These are phyloP conservation scores for Andrena bicolor DNA, from an alignment of 2,888 invertebrate genomes.

Conservation along the genomic window DNA sequence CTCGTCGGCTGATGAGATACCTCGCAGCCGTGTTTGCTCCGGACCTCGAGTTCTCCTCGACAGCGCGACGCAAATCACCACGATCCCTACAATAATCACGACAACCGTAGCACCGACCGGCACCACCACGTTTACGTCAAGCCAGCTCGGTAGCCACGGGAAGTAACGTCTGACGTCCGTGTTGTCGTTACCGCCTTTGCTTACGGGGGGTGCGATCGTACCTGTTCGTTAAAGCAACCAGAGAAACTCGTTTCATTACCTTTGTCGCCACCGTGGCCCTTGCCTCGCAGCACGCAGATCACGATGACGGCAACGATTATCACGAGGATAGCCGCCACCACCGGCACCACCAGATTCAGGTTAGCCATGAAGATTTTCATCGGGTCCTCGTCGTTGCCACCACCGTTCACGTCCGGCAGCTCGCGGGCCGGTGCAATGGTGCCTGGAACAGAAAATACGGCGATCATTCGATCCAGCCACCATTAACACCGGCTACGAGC, in stretches of 20 bases:
- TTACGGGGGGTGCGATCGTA: conserved; percentile 92
- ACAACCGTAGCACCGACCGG: conserved; percentile 96
- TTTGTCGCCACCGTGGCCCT: conserved; percentile 93
- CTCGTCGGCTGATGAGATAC: conserved; percentile 86
- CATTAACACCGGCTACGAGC: conserved; percentile 81
- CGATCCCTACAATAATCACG: conserved; percentile 95
- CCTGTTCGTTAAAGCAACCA: conserved; percentile 86
- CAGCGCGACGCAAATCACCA: conserved; percentile 95
- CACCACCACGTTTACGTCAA: conserved; percentile 95
- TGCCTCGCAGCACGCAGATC: conserved; percentile 95
- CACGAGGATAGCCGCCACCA: conserved; percentile 96
- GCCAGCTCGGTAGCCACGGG: conserved; percentile 94
- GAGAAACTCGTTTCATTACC: conserved; percentile 82
- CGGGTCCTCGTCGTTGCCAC: conserved; percentile 89
- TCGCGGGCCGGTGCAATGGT: conserved; percentile 97
- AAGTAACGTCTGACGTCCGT: conserved; percentile 86
- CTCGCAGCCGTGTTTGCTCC: conserved; percentile 91
- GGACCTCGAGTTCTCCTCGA: conserved; percentile 91
- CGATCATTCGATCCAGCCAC: conserved; percentile 76
- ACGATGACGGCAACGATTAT: conserved; percentile 97
- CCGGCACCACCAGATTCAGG: conserved; percentile 97
- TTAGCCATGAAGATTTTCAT: conserved; percentile 95
- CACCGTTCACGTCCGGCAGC: conserved; percentile 89
- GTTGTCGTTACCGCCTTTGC: conserved; percentile 85
- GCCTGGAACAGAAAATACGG: conserved; percentile 91